These are phyloP conservation scores for Dasyprocta punctata DNA, from an alignment of 2,113 vertebrate genomes.

Conservation along the genomic window DNA sequence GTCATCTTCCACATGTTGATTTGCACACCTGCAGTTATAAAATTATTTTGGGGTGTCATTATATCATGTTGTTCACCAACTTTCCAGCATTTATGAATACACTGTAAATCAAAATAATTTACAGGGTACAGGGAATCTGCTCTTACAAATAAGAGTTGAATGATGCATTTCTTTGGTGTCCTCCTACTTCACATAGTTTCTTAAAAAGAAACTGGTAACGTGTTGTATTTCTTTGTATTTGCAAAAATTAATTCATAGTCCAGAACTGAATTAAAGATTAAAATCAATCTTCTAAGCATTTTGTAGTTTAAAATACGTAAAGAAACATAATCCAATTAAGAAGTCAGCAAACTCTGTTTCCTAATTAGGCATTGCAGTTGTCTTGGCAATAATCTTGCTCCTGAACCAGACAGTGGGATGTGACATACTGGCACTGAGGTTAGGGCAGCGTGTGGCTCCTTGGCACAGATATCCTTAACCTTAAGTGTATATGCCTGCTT, in stretches of 20 bases:
- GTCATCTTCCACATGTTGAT: conserved; percentile 84
- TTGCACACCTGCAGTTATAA: conserved; percentile 88
- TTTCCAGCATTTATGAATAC: conserved; percentile 83
- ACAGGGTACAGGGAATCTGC: conserved; percentile 80
- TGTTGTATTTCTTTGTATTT: conserved; percentile 59
- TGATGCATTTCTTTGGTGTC: conserved; percentile 76
- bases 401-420: not conserved
- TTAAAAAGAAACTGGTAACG: conserved; percentile 79
- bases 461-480: accelerated
- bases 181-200: conserved; percentile 73
- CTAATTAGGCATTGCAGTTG: conserved; percentile 33
- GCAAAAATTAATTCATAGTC: conserved; percentile 64
- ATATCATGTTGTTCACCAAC: conserved; percentile 79
- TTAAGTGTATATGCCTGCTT: accelerated
- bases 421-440: conserved; percentile 24
- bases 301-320: conserved; percentile 60
- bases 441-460: not conserved
- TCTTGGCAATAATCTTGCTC: conserved; percentile 5
- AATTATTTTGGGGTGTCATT: conserved; percentile 84
- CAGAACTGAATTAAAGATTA: conserved; percentile 46
- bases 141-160: conserved; percentile 77
- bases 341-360: conserved; percentile 20
- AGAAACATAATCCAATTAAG: conserved; percentile 31
- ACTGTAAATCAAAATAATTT: conserved; percentile 86
- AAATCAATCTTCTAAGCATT: conserved; percentile 4